Evolutionary conservation across 2,113 vertebrate species (phyloP).

Genomic region (Sciurus niger): DNA sequence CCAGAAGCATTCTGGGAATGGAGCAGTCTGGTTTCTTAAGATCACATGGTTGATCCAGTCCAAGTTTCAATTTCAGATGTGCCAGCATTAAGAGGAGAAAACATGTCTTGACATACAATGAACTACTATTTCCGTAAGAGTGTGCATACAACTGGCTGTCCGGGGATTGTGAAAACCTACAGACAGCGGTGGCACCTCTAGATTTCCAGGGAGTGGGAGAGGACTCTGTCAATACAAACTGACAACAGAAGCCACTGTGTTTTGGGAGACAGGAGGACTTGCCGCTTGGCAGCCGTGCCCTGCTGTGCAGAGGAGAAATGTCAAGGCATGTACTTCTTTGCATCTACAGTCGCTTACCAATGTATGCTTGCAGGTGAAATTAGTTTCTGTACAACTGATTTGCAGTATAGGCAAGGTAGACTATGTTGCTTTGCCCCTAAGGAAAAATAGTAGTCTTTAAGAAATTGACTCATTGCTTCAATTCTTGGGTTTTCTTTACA

Average conservation of each 20-base stretch:
- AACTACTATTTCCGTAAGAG: constrained; percentile 68
- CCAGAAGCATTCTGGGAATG: constrained; percentile 68
- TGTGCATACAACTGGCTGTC: constrained; percentile 19
- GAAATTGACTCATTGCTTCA: neutral
- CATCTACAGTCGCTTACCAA: neutral
- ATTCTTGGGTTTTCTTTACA: constrained; percentile 49
- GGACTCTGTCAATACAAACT: neutral
- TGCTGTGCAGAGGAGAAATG: neutral
- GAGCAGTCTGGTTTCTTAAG: constrained; percentile 79
- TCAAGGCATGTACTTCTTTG: neutral
- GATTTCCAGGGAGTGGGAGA: neutral
- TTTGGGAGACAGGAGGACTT: neutral
- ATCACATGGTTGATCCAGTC: constrained; percentile 73
- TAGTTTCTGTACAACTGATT: neutral
- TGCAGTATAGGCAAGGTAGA: constrained; percentile 10
- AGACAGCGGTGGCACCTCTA: neutral
- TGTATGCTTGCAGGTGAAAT: neutral
- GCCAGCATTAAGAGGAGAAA: constrained; percentile 73
- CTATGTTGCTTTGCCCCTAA: constrained; percentile 24
- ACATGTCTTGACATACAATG: neutral
- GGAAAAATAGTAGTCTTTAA: constrained; percentile 29
- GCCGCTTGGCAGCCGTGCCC: neutral
- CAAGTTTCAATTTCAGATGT: constrained; percentile 75
- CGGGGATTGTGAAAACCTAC: neutral
- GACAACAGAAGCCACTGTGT: constrained; percentile 2